phyloP scores from a whole-genome alignment of 2,797 vertebrate species.

The Lates japonicus region DNA sequence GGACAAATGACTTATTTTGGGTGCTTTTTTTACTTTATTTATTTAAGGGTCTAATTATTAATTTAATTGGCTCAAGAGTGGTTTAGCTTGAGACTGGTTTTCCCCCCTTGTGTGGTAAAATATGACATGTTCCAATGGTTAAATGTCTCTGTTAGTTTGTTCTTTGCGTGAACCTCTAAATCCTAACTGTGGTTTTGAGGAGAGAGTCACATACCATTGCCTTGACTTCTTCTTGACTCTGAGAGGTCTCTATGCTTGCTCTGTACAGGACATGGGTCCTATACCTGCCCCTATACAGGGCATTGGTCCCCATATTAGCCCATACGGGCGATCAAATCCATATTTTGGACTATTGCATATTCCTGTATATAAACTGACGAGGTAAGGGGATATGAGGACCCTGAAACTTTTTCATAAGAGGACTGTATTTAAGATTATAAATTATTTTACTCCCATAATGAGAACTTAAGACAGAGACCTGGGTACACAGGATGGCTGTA shows the following conservation, averaged over 20 bases:
- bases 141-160: conserved; percentile 88
- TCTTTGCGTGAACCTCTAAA: conserved; percentile 90
- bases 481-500: conserved; percentile 91
- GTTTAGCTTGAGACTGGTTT: conserved; percentile 77
- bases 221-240: conserved; percentile 95
- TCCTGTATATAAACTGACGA: conserved; percentile 97
- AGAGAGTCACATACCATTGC: conserved; percentile 95
- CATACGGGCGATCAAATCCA: conserved; percentile 93
- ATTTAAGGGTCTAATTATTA: conserved; percentile 83
- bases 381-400: conserved; percentile 93
- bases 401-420: conserved; percentile 99
- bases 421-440: conserved; percentile 98
- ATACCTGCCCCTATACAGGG: conserved; percentile 89
- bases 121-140: conserved; percentile 86
- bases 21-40: conserved; percentile 85
- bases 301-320: conserved; percentile 89
- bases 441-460: conserved; percentile 98
- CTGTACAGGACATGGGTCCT: conserved; percentile 87
- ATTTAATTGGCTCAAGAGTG: conserved; percentile 81
- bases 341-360: conserved; percentile 98
- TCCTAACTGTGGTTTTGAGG: conserved; percentile 88
- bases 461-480: conserved; percentile 84
- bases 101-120: conserved; percentile 81
- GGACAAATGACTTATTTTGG: conserved; percentile 84
- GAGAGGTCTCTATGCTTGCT: conserved; percentile 95